These are phyloP conservation scores for Corythornis cristatus DNA, from an alignment of 2,113 vertebrate genomes.

Conservation along the genomic window DNA sequence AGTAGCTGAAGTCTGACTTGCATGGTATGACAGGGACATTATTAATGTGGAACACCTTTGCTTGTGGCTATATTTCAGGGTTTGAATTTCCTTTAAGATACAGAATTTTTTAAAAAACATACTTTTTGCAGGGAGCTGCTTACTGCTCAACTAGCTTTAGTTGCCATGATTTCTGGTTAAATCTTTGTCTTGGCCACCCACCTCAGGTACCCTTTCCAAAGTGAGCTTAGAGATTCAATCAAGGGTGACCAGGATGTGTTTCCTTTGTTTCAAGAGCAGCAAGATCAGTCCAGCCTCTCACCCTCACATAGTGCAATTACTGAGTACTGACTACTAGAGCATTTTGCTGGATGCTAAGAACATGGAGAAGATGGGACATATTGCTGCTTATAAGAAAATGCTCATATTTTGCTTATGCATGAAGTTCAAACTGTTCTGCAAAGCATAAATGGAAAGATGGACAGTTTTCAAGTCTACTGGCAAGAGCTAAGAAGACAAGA, in stretches of 20 bases:
- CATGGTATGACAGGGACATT: background rate
- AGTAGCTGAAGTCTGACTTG: background rate
- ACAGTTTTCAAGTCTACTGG: background rate
- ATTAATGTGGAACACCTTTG: background rate
- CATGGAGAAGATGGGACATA: background rate
- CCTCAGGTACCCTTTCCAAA: fast-evolving
- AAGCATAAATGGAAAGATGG: background rate
- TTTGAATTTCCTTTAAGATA: background rate
- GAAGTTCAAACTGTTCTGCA: background rate
- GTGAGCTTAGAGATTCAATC: background rate
- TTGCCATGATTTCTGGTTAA: background rate
- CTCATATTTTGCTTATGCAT: background rate
- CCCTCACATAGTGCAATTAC: background rate
- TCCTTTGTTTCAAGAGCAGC: background rate
- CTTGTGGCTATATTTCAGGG: background rate
- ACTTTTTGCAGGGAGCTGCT: fast-evolving
- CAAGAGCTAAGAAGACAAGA: background rate
- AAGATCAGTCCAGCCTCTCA: background rate
- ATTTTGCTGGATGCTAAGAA: background rate
- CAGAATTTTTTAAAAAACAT: background rate
- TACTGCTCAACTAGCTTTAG: background rate
- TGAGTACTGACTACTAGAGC: background rate
- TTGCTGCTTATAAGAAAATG: background rate
- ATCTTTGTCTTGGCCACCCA: background rate
- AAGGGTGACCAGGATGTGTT: background rate